These are phyloP conservation scores for Lordiphosa mommai DNA, from an alignment of 1,140 invertebrate genomes.

Conservation along the genomic window DNA sequence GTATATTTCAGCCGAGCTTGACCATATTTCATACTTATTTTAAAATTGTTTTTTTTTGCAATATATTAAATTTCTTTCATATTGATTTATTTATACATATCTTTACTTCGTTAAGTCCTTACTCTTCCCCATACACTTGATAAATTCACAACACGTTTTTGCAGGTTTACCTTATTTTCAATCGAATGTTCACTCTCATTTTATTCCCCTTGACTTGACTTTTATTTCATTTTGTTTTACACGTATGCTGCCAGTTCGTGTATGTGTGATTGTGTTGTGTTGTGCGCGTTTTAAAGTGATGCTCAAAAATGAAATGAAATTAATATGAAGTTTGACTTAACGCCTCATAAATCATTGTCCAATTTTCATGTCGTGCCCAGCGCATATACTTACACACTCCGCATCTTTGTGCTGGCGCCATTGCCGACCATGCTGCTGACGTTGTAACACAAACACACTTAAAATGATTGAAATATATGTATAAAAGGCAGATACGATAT, in stretches of 20 bases:
- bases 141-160: conserved; percentile 1
- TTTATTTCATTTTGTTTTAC: conserved; percentile 30
- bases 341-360: conserved; percentile 77
- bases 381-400: neutral
- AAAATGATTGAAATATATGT: conserved; percentile 75
- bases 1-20: no score
- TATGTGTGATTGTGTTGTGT: conserved; percentile 10
- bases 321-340: conserved; percentile 76
- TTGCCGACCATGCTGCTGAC: conserved; percentile 47
- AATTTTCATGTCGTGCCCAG: conserved; percentile 48
- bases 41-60: no score
- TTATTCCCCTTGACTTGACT: conserved; percentile 40
- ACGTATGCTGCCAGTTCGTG: conserved; percentile 22
- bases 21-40: no score
- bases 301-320: conserved; percentile 69
- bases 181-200: conserved; percentile 34
- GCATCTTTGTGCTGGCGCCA: conserved; percentile 38
- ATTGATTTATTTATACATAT: no score
- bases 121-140: neutral
- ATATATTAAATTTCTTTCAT: no score
- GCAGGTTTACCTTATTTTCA: neutral
- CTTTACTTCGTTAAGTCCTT: no score
- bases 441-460: conserved; percentile 70
- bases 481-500: conserved; percentile 33
- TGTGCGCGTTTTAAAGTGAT: conserved; percentile 34